phyloP scores from a whole-genome alignment of 2,888 invertebrate genomes.

The Thera obeliscata region DNA sequence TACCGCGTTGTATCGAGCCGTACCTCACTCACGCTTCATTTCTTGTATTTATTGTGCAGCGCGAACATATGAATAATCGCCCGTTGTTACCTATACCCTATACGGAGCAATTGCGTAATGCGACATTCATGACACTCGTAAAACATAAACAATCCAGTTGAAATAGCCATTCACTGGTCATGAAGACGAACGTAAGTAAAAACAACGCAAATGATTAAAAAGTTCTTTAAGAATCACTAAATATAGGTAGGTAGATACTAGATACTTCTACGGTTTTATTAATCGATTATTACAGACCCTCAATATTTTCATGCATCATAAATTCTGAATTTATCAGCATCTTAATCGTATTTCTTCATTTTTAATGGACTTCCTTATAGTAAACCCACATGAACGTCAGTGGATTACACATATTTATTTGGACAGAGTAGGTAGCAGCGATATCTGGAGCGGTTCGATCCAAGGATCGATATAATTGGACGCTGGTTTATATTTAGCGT shows the following conservation, averaged over 20 bases:
- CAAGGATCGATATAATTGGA: slow-evolving; percentile 44
- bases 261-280: slow-evolving; percentile 7
- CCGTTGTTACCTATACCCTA: slow-evolving; percentile 37
- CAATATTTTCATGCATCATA: slow-evolving; percentile 28
- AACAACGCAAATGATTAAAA: slow-evolving; percentile 10
- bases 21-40: slow-evolving; percentile 20
- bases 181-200: slow-evolving; percentile 4
- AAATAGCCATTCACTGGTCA: slow-evolving; percentile 17
- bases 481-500: slow-evolving; percentile 52
- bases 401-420: slow-evolving; percentile 29
- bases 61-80: slow-evolving; percentile 40
- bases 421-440: slow-evolving; percentile 16
- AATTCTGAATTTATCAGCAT: slow-evolving; percentile 23
- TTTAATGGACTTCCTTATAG: slow-evolving; percentile 25
- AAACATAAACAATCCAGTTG: slow-evolving; percentile 27
- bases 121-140: slow-evolving; percentile 39
- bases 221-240: slow-evolving; percentile 19
- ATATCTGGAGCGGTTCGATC: slow-evolving; percentile 36
- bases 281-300: slow-evolving; percentile 27
- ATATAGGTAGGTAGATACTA: too few relatives aligned
- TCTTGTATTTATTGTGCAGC: slow-evolving; percentile 34
- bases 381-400: slow-evolving; percentile 20
- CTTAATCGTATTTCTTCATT: slow-evolving; percentile 22
- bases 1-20: slow-evolving; percentile 17
- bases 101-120: slow-evolving; percentile 45